Base-by-base conservation (phyloP, 2,888 invertebrate genomes). In the Calameuta filiformis region DNA sequence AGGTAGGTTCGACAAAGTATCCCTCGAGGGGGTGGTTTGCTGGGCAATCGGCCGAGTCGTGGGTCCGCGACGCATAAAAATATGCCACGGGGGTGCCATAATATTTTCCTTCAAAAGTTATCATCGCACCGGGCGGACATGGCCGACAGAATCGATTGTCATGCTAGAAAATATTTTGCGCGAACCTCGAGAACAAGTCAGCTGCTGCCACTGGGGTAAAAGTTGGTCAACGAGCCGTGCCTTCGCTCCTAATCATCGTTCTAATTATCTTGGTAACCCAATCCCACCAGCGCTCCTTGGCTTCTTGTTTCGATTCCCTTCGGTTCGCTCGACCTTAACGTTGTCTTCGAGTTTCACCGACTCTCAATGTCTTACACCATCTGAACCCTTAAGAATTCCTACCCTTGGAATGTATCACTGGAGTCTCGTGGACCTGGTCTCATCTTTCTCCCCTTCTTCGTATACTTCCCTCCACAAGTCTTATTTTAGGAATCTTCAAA, bases 251-350 rank as follows among this genome's bases (percentile, higher is more conserved):
- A 88, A 89, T 90, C 89, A 87, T 88, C 86, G 86, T 89, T 87
- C 87, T 90, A 91, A 91, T 91, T 91, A 90, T 87, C 85, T 83
- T 81, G 84, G 91, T 89, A 91, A 91, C 88, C 87, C 84, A 87
- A 90, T 88, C 88, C 87, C 82, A 81, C 81, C 83, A 80, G 85
- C 81, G 79, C 79, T 82, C 77, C 80, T 85, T 85, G 85, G 86
- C 87, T 87, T 87, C 87, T 79, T 79, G 79, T 81, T 79, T 83
- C 81, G 78, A 75, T 75, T 80, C 80, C 83, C 83, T 79, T 76
- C 76, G n/a, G 11, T 37, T 73, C 35, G 12, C 68, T 40, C 69
- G 23, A 69, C 34, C 56, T 68, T 35, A 31, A 73, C 34, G 33
- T 73, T 73, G 35, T 30, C 35, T 73, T 35, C 35, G 15, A 30